Evolutionary conservation across 2,797 vertebrate species (phyloP).

Genomic region (Sylvia borin): DNA sequence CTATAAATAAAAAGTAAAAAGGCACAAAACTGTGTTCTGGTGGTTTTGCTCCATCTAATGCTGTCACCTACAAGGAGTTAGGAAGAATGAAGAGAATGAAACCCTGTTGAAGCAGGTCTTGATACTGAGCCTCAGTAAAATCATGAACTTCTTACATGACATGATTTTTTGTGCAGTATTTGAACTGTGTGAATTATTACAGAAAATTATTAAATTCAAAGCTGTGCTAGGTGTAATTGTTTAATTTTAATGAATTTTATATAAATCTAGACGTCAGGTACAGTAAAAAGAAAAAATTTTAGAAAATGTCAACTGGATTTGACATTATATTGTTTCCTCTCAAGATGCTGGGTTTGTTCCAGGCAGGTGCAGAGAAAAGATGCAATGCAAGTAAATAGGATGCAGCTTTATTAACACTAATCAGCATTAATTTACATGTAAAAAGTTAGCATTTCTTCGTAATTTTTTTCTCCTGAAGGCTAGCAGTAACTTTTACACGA

Average conservation of each 20-base stretch:
- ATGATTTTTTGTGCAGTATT: background rate
- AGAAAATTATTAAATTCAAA: background rate
- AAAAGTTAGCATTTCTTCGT: background rate
- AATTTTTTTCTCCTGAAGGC: background rate
- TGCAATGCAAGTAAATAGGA: background rate
- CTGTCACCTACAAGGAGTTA: background rate
- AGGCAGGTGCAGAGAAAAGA: background rate
- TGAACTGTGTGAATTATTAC: background rate
- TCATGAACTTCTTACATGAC: background rate
- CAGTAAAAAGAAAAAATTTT: background rate
- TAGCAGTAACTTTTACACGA: background rate
- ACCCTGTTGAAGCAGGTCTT: background rate
- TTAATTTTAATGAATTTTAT: background rate
- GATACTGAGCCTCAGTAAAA: background rate
- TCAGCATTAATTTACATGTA: background rate
- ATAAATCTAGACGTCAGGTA: background rate
- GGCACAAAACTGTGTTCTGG: background rate
- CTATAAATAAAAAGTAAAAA: background rate
- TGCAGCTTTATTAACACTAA: background rate
- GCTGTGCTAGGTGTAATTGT: background rate
- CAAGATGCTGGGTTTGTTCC: background rate
- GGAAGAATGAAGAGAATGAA: background rate
- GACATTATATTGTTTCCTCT: background rate
- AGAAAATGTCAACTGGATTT: background rate
- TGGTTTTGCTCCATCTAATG: background rate